phyloP scores from a whole-genome alignment of 1,140 invertebrate species.

The Adoxophyes honmai region DNA sequence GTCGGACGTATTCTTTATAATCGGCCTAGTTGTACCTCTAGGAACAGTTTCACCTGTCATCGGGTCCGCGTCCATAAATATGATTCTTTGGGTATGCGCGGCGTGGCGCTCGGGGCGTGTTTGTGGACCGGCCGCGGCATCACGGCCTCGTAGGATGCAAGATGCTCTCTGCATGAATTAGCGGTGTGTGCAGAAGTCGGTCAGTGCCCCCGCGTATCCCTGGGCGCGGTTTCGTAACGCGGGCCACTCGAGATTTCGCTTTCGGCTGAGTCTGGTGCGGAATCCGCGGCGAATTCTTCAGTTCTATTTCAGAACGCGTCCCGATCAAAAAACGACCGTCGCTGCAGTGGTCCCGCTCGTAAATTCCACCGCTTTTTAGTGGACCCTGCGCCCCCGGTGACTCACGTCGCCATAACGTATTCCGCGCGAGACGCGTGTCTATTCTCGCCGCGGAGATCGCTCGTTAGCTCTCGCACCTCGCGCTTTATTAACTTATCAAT shows the following conservation, averaged over 20 bases:
- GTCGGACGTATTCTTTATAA: conserved; percentile 20
- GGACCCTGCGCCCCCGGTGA: conserved; percentile 31
- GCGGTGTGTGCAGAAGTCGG: conserved; percentile 68
- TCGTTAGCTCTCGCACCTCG: conserved; percentile 58
- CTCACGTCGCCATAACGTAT: conserved; percentile 53
- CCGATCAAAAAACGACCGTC: conserved; percentile 33
- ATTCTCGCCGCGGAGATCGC: conserved; percentile 39
- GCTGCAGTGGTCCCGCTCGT: conserved; percentile 42
- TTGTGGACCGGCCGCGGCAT: conserved; percentile 44
- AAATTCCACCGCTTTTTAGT: conserved; percentile 51
- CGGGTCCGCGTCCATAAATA: conserved; percentile 51
- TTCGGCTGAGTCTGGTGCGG: conserved; percentile 35
- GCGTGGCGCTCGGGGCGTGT: conserved; percentile 34
- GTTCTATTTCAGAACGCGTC: conserved; percentile 37
- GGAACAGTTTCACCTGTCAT: conserved; percentile 54
- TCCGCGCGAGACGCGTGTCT: conserved; percentile 38
- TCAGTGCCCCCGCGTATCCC: conserved; percentile 64
- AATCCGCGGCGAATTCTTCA: conserved; percentile 32
- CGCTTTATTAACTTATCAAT: conserved; percentile 74
- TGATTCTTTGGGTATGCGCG: conserved; percentile 58
- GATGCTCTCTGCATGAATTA: conserved; percentile 66
- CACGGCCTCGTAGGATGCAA: conserved; percentile 48
- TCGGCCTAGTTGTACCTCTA: conserved; percentile 36
- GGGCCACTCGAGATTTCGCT: conserved; percentile 53
- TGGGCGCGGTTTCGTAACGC: conserved; percentile 67